These are phyloP conservation scores for Chlamydotis undulata DNA, from an alignment of 2,113 vertebrate genomes.

Conservation along the genomic window DNA sequence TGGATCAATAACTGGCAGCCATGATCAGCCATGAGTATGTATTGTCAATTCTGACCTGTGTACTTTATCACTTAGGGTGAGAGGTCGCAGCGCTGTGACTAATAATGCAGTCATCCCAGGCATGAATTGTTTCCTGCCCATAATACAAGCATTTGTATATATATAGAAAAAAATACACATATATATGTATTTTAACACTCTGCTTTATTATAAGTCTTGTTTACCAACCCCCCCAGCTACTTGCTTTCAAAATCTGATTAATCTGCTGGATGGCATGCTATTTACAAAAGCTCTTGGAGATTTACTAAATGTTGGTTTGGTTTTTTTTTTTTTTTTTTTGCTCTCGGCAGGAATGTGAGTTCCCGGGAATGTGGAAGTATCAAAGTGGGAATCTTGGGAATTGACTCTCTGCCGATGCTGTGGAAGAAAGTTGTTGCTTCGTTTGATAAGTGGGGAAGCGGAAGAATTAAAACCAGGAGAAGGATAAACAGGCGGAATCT, in stretches of 20 bases:
- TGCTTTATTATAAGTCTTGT: slow-evolving; percentile 35
- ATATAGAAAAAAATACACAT: not conserved
- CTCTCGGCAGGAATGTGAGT: slow-evolving; percentile 12
- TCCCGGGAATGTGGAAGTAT: slow-evolving; percentile 17
- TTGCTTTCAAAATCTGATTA: slow-evolving; percentile 62
- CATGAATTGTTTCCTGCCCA: slow-evolving; percentile 71
- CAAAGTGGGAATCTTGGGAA: slow-evolving; percentile 34
- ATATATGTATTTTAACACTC: not conserved
- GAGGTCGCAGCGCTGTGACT: slow-evolving; percentile 73
- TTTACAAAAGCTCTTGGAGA: slow-evolving; percentile 52
- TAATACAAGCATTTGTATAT: not conserved
- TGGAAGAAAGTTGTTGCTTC: not conserved
- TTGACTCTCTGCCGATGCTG: not conserved
- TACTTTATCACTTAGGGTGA: slow-evolving; percentile 80
- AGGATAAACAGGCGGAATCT: not conserved
- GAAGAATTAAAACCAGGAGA: not conserved
- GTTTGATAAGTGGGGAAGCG: not conserved
- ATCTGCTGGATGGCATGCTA: slow-evolving; percentile 28
- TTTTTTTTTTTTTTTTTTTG: slow-evolving; percentile 15
- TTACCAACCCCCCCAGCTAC: slow-evolving; percentile 46
- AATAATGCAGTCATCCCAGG: slow-evolving; percentile 65
- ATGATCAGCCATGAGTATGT: slow-evolving; percentile 84
- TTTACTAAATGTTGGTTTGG: not conserved
- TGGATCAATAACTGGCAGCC: slow-evolving; percentile 79
- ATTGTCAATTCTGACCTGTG: slow-evolving; percentile 81